Evolutionary conservation across 2,888 invertebrate genomes (phyloP), one percentile per base, ranked within the genome.

Genomic region (Spodoptera exigua): DNA sequence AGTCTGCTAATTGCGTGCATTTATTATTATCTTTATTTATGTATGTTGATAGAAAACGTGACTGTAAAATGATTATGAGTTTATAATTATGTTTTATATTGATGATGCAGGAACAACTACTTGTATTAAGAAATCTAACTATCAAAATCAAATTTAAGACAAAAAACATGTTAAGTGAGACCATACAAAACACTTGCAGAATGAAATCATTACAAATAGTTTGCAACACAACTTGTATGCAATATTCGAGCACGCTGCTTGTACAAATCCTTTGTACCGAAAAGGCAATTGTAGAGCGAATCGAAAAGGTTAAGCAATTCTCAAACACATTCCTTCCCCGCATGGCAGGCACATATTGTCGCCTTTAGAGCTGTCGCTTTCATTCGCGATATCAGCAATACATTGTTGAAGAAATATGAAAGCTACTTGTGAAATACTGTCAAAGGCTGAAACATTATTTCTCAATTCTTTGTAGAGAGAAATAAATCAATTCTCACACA

Each of bases 1-100:
- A 12, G 64, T 47, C 56, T 37, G 16, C 7, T 17, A 62, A 63
- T 62, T 62, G 63, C 36, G 53, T 36, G 27, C 27, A 27, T 17
- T 18, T 34, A 61, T 34, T 41, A n/a, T 14, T 32, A 34, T 35
- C 12, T 7, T 2, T 21, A 10, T 10, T 9, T 18, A 16, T 32
- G 18, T 39, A 13, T 39, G 43, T 40, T 9, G 12, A 1, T 35
- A 27, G 32, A 14, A 34, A 13, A 34, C 10, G 34, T 35, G 34
- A 9, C 34, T 27, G 27, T 27, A 27, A 27, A 27, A 7, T 27
- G 7, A 5, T 27, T 27, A 9, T 9, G 27, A 5, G 27, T 27
- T 27, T 7, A 5, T 27, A 27, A 9, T 21, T 21, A 21, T n/a
- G n/a, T n/a, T n/a, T n/a, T n/a, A n/a, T n/a, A n/a, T n/a, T n/a